These are phyloP conservation scores for Xerus inauris DNA, from an alignment of 2,113 vertebrate genomes.

Conservation along the genomic window DNA sequence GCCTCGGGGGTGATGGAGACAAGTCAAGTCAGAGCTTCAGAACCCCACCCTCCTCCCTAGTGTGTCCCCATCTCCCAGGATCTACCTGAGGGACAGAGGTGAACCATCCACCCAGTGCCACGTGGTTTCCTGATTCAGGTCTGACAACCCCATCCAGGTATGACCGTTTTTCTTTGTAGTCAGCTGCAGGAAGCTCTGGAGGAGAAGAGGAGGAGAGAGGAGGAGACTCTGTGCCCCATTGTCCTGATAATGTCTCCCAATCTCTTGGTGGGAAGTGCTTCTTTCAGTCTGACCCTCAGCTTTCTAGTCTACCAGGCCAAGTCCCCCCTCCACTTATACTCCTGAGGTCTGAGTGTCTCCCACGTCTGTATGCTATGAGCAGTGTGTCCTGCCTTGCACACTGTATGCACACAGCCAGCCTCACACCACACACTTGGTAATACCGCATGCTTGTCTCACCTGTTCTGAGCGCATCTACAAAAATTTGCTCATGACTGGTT, in stretches of 20 bases:
- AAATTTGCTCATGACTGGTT: background rate
- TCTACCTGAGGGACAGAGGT: background rate
- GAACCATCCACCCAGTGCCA: background rate
- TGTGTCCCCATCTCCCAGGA: background rate
- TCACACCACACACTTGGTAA: background rate
- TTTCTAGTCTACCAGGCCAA: background rate
- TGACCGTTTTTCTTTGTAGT: background rate
- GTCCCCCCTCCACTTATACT: accelerated
- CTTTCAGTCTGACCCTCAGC: background rate
- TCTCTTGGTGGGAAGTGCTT: background rate
- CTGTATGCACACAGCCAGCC: too few species aligned
- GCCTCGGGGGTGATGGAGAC: background rate
- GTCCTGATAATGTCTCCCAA: accelerated
- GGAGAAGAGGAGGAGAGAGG: background rate
- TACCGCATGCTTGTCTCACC: too few species aligned
- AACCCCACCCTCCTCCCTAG: accelerated
- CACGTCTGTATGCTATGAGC: too few species aligned
- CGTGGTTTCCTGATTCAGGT: background rate
- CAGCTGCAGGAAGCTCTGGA: background rate
- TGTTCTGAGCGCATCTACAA: background rate
- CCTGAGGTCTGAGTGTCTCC: background rate
- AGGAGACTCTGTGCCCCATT: background rate
- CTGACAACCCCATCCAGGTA: constrained; percentile 3
- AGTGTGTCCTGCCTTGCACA: background rate
- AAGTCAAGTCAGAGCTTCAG: background rate